Percentiles rank a stretch among this genome's conserved stretches.
These are phyloP conservation scores for Pluvianellus socialis DNA, from an alignment of 2,113 vertebrate genomes.

Conservation along the genomic window DNA sequence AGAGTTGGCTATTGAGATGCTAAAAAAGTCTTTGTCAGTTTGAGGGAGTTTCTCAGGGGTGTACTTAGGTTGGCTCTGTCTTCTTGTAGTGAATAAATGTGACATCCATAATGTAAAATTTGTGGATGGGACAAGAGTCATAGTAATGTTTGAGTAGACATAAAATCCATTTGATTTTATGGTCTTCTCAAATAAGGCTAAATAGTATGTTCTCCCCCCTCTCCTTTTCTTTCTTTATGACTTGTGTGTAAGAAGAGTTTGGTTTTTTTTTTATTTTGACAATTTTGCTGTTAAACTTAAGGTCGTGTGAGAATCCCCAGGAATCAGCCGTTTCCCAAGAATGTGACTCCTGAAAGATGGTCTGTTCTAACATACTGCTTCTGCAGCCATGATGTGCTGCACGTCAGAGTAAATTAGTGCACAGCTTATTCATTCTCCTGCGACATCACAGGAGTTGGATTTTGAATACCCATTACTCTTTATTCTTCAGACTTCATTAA, in stretches of 20 bases:
- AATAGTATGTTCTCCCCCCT: background rate
- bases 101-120: background rate
- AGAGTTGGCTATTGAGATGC: background rate
- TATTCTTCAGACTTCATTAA: conserved; percentile 55
- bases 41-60: background rate
- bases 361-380: background rate
- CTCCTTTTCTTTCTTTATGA: background rate
- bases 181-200: background rate
- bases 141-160: background rate
- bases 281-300: background rate
- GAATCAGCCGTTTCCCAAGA: conserved; percentile 13
- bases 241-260: background rate
- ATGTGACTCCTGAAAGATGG: conserved; percentile 9
- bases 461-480: conserved; percentile 23
- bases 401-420: conserved; percentile 30
- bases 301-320: background rate
- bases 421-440: background rate
- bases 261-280: background rate
- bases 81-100: background rate
- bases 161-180: background rate
- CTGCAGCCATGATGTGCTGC: conserved; percentile 4
- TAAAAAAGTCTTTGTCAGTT: background rate
- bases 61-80: background rate
- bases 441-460: background rate
- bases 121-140: background rate